phyloP scores from a whole-genome alignment of 1,140 invertebrate genomes.

The Ericerus pela region DNA sequence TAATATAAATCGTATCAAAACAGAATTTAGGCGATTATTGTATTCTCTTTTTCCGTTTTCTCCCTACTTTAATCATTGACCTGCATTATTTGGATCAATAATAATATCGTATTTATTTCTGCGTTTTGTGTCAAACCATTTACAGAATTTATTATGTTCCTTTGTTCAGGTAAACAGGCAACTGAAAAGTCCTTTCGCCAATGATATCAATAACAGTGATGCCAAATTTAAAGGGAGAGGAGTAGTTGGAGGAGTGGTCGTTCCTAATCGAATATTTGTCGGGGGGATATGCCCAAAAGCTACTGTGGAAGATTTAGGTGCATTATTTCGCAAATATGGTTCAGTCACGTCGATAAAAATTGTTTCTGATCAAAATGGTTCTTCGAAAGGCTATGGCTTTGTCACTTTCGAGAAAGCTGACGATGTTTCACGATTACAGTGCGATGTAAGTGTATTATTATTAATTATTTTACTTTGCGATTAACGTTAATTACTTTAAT shows the following conservation, averaged over 20 bases:
- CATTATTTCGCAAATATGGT: constrained; percentile 72
- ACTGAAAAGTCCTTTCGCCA: not conserved
- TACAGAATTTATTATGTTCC: no score
- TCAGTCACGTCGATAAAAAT: constrained; percentile 87
- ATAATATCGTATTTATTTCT: no score
- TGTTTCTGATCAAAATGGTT: constrained; percentile 79
- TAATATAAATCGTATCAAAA: no score
- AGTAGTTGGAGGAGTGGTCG: constrained; percentile 55
- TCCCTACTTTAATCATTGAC: no score
- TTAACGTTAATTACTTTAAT: not conserved
- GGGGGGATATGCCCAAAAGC: constrained; percentile 79
- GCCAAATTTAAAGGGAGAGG: not conserved
- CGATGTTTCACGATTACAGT: constrained; percentile 45
- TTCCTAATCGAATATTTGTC: constrained; percentile 89
- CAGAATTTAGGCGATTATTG: no score
- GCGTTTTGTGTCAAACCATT: no score
- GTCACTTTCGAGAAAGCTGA: constrained; percentile 89
- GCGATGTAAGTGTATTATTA: not conserved
- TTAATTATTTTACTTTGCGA: not conserved
- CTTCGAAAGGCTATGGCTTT: constrained; percentile 90
- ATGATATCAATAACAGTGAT: not conserved
- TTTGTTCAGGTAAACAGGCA: constrained; percentile 1
- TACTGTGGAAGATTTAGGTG: constrained; percentile 64
- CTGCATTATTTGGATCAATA: no score
- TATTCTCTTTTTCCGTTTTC: no score